A percentile compares a stretch with the other conserved stretches of the same genome.
These are phyloP conservation scores for Spea multiplicata DNA, from an alignment of 2,113 vertebrate genomes.

Conservation along the genomic window DNA sequence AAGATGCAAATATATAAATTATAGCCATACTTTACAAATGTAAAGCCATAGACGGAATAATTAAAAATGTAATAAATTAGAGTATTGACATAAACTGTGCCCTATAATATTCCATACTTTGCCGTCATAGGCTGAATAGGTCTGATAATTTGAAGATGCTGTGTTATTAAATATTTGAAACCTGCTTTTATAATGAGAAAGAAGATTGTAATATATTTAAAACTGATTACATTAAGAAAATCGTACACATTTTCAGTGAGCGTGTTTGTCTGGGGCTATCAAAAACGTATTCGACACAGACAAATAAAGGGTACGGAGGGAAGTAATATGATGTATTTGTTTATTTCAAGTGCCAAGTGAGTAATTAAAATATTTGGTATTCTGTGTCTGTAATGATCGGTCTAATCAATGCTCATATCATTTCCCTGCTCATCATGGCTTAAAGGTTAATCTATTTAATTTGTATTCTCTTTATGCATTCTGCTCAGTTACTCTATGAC, in stretches of 20 bases:
- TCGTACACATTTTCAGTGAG: too few species aligned
- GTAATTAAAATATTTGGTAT: constrained; percentile 46
- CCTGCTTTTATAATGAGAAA: constrained; percentile 17
- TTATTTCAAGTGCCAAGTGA: constrained; percentile 38
- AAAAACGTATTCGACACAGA: background rate
- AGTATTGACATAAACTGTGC: too few species aligned
- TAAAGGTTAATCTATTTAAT: constrained; percentile 49
- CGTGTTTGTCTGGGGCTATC: background rate
- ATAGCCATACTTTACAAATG: too few species aligned
- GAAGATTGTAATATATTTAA: constrained; percentile 21
- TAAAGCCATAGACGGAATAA: too few species aligned
- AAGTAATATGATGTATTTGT: constrained; percentile 34
- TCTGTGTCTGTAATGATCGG: constrained; percentile 28
- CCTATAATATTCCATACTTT: too few species aligned
- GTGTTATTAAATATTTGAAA: background rate
- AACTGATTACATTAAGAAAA: constrained; percentile 21
- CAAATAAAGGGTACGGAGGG: background rate
- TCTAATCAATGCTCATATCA: constrained; percentile 43
- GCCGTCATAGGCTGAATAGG: too few species aligned
- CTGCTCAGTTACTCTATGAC: constrained; percentile 36
- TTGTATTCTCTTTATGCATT: constrained; percentile 46
- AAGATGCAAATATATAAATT: too few species aligned
- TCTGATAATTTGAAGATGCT: background rate
- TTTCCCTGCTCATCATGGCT: constrained; percentile 42
- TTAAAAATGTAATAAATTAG: too few species aligned